Percentiles rank a stretch among this genome's conserved stretches.
These are phyloP conservation scores for Stomatorhinus walkeri DNA, from an alignment of 2,797 vertebrate species.

Conservation along the genomic window DNA sequence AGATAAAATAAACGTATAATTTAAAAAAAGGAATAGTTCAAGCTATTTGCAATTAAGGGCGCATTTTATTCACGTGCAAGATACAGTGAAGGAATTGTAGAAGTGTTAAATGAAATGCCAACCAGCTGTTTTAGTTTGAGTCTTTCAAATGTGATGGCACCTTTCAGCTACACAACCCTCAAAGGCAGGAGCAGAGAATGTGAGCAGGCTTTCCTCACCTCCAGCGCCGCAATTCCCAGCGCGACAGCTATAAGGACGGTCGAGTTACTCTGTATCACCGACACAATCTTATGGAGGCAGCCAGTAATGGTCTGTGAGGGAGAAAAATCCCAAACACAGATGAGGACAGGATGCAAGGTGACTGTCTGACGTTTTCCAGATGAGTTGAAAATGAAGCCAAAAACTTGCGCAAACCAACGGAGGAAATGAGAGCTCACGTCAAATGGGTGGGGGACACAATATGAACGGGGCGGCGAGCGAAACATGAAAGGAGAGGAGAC, in stretches of 20 bases:
- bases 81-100: not conserved
- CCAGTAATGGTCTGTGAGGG: constrained; percentile 38
- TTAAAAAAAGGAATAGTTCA: not conserved
- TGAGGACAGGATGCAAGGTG: not conserved
- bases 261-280: constrained; percentile 50
- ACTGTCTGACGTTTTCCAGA: not conserved
- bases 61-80: not conserved
- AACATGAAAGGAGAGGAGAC: not conserved
- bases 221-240: constrained; percentile 56
- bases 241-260: constrained; percentile 56
- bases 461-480: not conserved
- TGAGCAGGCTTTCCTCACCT: constrained; percentile 51
- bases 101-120: not conserved
- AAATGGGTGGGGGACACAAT: not conserved
- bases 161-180: not conserved
- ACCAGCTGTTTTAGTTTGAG: not conserved
- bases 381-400: not conserved
- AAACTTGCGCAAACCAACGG: not conserved
- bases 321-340: constrained; percentile 35
- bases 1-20: not conserved
- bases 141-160: not conserved
- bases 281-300: constrained; percentile 48
- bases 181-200: not conserved
- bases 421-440: not conserved
- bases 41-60: not conserved